phyloP scores from a whole-genome alignment of 2,797 vertebrate genomes.

The Phalanger gymnotis region DNA sequence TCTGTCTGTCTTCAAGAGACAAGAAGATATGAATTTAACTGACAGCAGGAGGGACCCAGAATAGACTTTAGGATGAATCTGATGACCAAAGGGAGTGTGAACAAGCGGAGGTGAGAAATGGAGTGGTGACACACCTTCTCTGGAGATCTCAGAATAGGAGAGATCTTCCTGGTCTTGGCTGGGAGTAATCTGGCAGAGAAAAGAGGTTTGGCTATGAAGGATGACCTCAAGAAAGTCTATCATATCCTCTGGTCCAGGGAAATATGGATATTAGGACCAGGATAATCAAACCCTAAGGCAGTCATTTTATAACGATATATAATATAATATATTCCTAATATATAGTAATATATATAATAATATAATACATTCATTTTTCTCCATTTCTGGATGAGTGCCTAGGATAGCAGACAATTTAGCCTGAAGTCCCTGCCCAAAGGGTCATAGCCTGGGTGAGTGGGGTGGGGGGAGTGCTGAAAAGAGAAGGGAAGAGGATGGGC shows the following conservation, averaged over 20 bases:
- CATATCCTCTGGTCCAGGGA: not conserved
- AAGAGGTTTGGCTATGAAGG: not conserved
- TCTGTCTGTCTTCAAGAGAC: not conserved
- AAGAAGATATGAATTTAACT: not conserved
- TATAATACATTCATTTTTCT: not conserved
- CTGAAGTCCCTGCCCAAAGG: not conserved
- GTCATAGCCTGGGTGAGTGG: not conserved
- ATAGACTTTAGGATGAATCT: not conserved
- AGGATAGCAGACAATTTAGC: not conserved
- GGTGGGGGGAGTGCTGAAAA: not conserved
- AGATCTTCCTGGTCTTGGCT: not conserved
- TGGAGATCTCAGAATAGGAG: not conserved
- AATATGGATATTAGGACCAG: not conserved
- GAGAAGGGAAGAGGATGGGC: not conserved
- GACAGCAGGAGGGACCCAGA: slow-evolving; percentile 4
- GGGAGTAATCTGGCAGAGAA: not conserved
- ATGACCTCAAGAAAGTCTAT: not conserved
- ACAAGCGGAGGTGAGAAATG: not conserved
- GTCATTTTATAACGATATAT: not conserved
- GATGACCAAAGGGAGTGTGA: not conserved
- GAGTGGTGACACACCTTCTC: not conserved
- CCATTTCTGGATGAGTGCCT: not conserved
- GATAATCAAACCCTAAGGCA: not conserved
- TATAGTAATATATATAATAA: too few species aligned
- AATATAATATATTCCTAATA: too few species aligned